Conservation (phyloP, 2,797 vertebrate genomes). For the Pagetopsis macropterus region DNA sequence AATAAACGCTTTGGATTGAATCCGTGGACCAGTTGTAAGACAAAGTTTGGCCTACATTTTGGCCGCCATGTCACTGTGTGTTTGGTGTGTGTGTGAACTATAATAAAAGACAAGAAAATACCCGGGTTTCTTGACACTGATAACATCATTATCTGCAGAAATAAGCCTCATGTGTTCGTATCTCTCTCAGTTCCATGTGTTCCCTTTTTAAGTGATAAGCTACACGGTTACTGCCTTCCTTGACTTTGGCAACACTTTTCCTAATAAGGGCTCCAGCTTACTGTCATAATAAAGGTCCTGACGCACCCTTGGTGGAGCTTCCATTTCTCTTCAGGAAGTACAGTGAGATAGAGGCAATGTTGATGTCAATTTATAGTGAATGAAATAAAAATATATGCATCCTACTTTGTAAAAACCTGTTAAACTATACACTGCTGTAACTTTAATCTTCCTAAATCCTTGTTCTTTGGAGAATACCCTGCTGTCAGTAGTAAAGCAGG, state of each 20-base stretch:
- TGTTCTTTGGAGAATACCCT: neutral
- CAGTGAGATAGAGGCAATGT: neutral
- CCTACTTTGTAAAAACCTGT: neutral
- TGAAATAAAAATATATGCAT: neutral
- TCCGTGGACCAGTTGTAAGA: constrained; percentile 45
- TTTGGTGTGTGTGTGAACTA: neutral
- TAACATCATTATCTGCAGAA: constrained; percentile 45
- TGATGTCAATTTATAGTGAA: neutral
- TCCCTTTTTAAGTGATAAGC: constrained; percentile 22
- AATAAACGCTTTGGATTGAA: constrained; percentile 62
- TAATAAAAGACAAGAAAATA: constrained; percentile 11
- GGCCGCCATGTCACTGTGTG: constrained; percentile 9
- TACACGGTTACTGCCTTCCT: constrained; percentile 5
- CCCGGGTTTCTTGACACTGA: constrained; percentile 10
- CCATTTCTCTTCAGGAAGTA: neutral
- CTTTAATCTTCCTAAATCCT: neutral
- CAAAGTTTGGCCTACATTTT: constrained; percentile 39
- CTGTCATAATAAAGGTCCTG: constrained; percentile 21
- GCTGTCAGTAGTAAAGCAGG: neutral
- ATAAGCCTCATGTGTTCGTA: constrained; percentile 3
- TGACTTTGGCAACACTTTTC: constrained; percentile 18
- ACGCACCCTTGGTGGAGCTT: neutral
- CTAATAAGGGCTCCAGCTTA: constrained; percentile 21
- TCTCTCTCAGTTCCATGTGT: neutral
- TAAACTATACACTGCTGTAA: neutral